Percentiles rank a stretch among this genome's conserved stretches.
Conservation (phyloP, 1,140 invertebrate species). For the Cydia splendana region DNA sequence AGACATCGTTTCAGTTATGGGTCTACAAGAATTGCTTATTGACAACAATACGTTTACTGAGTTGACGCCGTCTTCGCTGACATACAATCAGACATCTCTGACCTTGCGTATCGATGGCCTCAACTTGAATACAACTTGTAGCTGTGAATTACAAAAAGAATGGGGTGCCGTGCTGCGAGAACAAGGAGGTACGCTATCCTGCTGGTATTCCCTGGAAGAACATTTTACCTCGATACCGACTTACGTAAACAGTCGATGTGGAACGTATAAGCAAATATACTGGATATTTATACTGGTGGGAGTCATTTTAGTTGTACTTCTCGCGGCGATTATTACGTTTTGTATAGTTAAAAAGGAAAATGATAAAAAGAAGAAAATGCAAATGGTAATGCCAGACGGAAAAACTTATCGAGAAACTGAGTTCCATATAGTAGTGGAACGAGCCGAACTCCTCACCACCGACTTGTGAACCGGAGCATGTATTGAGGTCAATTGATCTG, state of each 20-base stretch:
- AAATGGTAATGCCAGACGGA: slow-evolving; percentile 88
- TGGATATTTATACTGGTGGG: slow-evolving; percentile 71
- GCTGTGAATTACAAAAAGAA: slow-evolving; percentile 78
- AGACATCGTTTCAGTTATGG: slow-evolving; percentile 61
- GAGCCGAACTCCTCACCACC: slow-evolving; percentile 88
- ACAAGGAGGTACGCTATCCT: slow-evolving; percentile 63
- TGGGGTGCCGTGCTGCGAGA: slow-evolving; percentile 61
- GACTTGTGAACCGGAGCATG: slow-evolving; percentile 81
- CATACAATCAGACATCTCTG: slow-evolving; percentile 81
- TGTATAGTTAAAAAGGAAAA: slow-evolving; percentile 66
- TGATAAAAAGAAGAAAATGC: slow-evolving; percentile 76
- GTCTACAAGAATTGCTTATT: slow-evolving; percentile 81
- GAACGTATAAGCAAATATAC: slow-evolving; percentile 67
- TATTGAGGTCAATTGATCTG: slow-evolving; percentile 36
- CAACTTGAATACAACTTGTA: slow-evolving; percentile 82
- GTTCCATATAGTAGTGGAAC: slow-evolving; percentile 90
- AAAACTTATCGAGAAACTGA: slow-evolving; percentile 91
- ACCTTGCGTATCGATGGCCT: slow-evolving; percentile 81
- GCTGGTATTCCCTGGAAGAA: slow-evolving; percentile 66
- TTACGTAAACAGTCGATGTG: slow-evolving; percentile 64
- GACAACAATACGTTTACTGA: slow-evolving; percentile 83
- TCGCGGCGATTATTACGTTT: slow-evolving; percentile 60
- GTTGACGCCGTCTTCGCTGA: slow-evolving; percentile 81
- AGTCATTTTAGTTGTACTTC: slow-evolving; percentile 67
- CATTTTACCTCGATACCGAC: slow-evolving; percentile 66